Base-by-base conservation (phyloP, 2,888 invertebrate species). In the Mesorhabditis belari region DNA sequence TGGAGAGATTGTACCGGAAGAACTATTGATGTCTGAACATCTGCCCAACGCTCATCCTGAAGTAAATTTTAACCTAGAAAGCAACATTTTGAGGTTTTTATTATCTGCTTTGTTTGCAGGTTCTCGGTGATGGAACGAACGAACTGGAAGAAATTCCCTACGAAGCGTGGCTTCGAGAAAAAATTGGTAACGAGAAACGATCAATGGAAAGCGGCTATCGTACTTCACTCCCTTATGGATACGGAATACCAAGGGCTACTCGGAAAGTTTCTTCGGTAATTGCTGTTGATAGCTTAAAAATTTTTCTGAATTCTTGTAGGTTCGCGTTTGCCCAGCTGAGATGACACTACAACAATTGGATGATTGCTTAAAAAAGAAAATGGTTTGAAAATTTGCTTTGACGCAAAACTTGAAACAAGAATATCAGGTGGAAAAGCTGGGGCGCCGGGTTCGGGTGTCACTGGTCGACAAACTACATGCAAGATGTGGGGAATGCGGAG, bases 381-480 rank as follows among this genome's bases (percentile, higher is more conserved):
- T 80, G 73, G 17, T n/a, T 17, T 59, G 25, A 9, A 9, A 35
- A n/a, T 17, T 35, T 35, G 12, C n/a, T 35, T n/a, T n/a, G n/a
- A n/a, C n/a, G n/a, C n/a, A 58, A 26, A 9, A 19, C 12, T 19
- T 50, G 19, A 24, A 24, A 5, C 50, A 49, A 26, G 12, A 12
- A 35, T 35, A 17, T 35, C n/a, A 35, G 44, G 44, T 35, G 12
- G 44, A 35, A 35, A 35, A 35, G n/a, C 44, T 35, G 44, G 44
- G 44, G 12, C 44, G 44, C 44, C 29, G 71, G 73, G 70, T 79
- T 4, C 76, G 78, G 12, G 79, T 80, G 12, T 69, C 73, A 0
- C 69, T 80, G 21, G 77, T 80, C 21, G 80, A 80, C 65, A 77
- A 77, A 54, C 68, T 69, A 50, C 80, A 80, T 63, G 80, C 77